Base-by-base conservation (phyloP, 1,140 invertebrate species). In the Megalonaias nervosa region DNA sequence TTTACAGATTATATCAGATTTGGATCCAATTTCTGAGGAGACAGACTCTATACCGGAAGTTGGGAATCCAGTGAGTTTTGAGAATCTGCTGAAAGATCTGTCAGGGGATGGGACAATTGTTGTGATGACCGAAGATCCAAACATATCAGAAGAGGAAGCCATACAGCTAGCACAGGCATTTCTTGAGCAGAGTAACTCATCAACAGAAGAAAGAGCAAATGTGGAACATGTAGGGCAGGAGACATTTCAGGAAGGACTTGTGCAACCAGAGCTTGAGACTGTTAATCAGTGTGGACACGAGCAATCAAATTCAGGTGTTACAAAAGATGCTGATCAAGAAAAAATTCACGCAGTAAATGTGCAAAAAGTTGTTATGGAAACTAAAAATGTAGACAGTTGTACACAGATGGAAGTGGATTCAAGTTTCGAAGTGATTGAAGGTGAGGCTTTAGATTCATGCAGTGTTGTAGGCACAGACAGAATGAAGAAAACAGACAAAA, bases 61-160 rank as follows among this genome's bases (percentile, higher is more conserved):
- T 60, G 73, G 62, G 16, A n/a, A n/a, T 48, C 15, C 16, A n/a
- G 66, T 61, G n/a, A 21, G 9, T n/a, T n/a, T 57, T 48, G 17
- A 21, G 21, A 61, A 48, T 26, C 48, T 77, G 1, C 81, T 75
- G 6, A 15, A 65, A 21, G 79, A 82, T 65, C 48, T 75, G 3
- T 64, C 77, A 19, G 79, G 74, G 19, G 80, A 77, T 66, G 74
- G 85, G 61, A 83, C 85, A 38, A 78, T 86, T 14, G 76, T 88
- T 65, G 82, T 88, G 15, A 67, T 87, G 64, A 75, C 84, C 31
- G 78, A 84, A 2, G 73, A 70, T 15, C 77, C 80, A 19, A 80
- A 82, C 57, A 75, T 88, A 19, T 80, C 83, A 21, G 86, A 87
- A 65, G 87, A 87, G 56, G 86, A 87, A 26, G 83, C 81, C n/a